These are phyloP conservation scores for Drosophila rufa DNA, from an alignment of 1,140 invertebrate genomes.

Conservation along the genomic window DNA sequence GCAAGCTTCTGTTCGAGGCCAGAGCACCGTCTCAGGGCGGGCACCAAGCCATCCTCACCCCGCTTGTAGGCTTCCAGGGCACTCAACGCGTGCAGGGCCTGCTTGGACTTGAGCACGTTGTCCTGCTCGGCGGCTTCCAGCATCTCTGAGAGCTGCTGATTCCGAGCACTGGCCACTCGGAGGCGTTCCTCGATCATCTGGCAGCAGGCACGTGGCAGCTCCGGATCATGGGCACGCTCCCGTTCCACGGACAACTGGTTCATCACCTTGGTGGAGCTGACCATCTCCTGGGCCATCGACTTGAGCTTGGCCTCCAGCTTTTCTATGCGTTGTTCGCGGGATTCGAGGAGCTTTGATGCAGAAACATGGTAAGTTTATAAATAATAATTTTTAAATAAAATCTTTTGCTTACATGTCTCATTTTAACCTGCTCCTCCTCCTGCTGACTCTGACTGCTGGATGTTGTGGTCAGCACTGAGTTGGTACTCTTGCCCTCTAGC, in stretches of 20 bases:
- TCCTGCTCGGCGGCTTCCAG: constrained; percentile 79
- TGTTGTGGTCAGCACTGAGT: constrained; percentile 19
- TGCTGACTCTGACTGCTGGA: constrained; percentile 39
- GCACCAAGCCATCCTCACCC: constrained; percentile 76
- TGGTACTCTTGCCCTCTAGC: constrained; percentile 36
- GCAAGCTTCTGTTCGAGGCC: constrained; percentile 73
- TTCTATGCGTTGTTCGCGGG: constrained; percentile 73
- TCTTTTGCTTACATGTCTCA: constrained; percentile 61
- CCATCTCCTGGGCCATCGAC: constrained; percentile 74
- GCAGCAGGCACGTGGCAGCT: constrained; percentile 69
- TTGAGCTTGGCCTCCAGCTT: constrained; percentile 70
- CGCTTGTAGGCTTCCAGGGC: constrained; percentile 76
- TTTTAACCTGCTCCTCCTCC: constrained; percentile 52
- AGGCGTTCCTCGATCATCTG: constrained; percentile 71
- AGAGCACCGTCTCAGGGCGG: constrained; percentile 70
- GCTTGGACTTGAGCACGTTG: constrained; percentile 79
- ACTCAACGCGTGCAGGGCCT: constrained; percentile 72
- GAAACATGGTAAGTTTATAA: neutral
- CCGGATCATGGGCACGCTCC: constrained; percentile 52
- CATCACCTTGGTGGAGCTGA: constrained; percentile 76
- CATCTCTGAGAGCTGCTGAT: constrained; percentile 74
- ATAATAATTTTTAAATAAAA: neutral
- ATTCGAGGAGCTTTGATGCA: constrained; percentile 58
- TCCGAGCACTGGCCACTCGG: constrained; percentile 47
- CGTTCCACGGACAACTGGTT: constrained; percentile 67